Evolutionary conservation across 1,140 invertebrate genomes (phyloP), one percentile per base, ranked within the genome.

Genomic region (Formica exsecta): DNA sequence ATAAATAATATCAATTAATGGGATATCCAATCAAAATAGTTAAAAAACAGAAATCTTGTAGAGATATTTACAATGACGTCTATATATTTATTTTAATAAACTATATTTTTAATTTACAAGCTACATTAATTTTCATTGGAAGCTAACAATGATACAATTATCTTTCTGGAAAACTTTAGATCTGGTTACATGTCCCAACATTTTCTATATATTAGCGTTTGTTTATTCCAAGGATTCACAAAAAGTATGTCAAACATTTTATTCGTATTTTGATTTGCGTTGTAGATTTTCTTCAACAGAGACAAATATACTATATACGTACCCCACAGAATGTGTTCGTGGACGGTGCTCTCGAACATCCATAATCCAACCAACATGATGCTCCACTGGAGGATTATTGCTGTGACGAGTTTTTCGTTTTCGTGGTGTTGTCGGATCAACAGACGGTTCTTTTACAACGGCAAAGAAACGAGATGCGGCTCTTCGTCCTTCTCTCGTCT

Each of bases 291-390:
- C 48, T 51, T 19, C n/a, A 36, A 19, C 11, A 6, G 25, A 22
- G 4, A 38, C n/a, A 5, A 76, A 68, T 68, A 41, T 44, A 48
- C 3, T 48, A 16, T 51, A 80, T 59, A 80, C 70, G 91, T 93
- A 97, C 96, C 96, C 96, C 9, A 97, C 96, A 84, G 98, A 98
- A 83, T 97, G 97, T 29, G 97, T 98, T 84, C 97, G 95, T 11
- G 96, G 96, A 25, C 97, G 95, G 94, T 98, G 98, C 93, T 98
- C 98, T 90, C 97, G 97, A 6, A 97, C 96, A 94, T 99, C 98
- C 96, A 99, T 97, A 86, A 99, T 97, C 99, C 99, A 99, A 32
- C 99, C 99, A 57, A 99, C 98, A 93, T 99, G 98, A 92, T 98
- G 97, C 93, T 99, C 99, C 61, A 98, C 96, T 0, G 98, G 98